Evolutionary conservation across 2,113 vertebrate genomes (phyloP).

Genomic region (Crotalus helleri): DNA sequence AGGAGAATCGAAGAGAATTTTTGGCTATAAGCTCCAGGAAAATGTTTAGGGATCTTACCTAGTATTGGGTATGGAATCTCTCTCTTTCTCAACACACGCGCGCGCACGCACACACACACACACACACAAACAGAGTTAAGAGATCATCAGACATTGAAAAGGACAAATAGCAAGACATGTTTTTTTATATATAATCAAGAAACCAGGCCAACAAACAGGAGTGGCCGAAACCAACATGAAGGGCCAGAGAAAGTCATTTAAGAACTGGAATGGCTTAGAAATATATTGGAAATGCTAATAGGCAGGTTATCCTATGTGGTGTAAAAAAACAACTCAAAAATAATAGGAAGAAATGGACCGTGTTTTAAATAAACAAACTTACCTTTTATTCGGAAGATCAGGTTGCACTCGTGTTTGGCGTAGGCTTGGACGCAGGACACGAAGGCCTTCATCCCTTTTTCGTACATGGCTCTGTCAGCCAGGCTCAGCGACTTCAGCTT

Average conservation of each 20-base stretch:
- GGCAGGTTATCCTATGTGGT: not conserved
- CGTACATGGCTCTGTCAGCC: conserved; percentile 86
- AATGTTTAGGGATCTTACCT: not conserved
- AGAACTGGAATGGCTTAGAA: not conserved
- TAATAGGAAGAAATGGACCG: not conserved
- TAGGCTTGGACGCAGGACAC: conserved; percentile 91
- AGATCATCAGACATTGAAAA: not conserved
- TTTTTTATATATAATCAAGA: not conserved
- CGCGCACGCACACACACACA: too few species aligned
- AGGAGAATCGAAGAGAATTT: not conserved
- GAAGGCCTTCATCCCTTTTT: conserved; percentile 89
- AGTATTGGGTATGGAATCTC: not conserved
- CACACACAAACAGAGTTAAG: too few species aligned
- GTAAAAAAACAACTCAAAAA: not conserved
- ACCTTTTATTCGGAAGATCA: conserved; percentile 97
- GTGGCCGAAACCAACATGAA: not conserved
- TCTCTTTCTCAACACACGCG: too few species aligned
- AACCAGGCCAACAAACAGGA: too few species aligned
- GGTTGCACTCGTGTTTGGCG: conserved; percentile 90
- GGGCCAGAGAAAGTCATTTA: not conserved
- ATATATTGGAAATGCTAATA: not conserved
- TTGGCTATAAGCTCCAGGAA: not conserved
- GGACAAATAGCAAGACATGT: not conserved
- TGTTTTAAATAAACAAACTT: not conserved
- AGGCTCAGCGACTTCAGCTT: conserved; percentile 81